Conservation (phyloP, 2,113 vertebrate genomes). For the Aramus guarauna region DNA sequence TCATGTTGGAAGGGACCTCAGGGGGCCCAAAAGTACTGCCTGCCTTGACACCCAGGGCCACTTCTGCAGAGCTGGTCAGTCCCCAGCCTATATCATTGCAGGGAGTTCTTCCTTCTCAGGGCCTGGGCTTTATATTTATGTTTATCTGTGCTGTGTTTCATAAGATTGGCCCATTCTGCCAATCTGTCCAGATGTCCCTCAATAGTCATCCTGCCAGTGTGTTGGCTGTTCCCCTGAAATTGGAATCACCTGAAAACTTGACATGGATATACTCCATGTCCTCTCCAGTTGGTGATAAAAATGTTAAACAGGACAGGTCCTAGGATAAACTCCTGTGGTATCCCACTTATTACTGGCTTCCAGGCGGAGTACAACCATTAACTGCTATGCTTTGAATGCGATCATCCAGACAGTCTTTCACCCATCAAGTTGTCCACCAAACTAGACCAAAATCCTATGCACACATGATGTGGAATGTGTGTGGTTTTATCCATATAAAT, state of each 20-base stretch:
- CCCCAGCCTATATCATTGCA: neutral
- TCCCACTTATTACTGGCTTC: neutral
- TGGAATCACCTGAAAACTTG: neutral
- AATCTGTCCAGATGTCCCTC: neutral
- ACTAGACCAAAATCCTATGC: neutral
- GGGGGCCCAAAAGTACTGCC: neutral
- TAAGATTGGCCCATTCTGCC: neutral
- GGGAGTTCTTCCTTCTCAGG: neutral
- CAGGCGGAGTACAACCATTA: neutral
- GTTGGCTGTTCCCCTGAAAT: fast-evolving
- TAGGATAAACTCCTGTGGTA: neutral
- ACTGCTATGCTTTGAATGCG: neutral
- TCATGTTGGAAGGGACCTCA: neutral
- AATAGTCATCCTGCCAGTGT: neutral
- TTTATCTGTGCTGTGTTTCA: neutral
- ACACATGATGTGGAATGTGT: neutral
- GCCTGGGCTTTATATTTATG: neutral
- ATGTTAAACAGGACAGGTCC: neutral
- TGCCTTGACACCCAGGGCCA: neutral
- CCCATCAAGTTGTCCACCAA: neutral
- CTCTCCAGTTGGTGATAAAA: neutral
- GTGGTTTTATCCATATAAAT: neutral
- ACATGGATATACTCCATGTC: neutral
- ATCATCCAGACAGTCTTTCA: neutral
- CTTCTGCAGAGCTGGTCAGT: neutral